A percentile compares a stretch with the other conserved stretches of the same genome.
These are phyloP conservation scores for Drosophila merina DNA, from an alignment of 2,888 invertebrate species.

Conservation along the genomic window DNA sequence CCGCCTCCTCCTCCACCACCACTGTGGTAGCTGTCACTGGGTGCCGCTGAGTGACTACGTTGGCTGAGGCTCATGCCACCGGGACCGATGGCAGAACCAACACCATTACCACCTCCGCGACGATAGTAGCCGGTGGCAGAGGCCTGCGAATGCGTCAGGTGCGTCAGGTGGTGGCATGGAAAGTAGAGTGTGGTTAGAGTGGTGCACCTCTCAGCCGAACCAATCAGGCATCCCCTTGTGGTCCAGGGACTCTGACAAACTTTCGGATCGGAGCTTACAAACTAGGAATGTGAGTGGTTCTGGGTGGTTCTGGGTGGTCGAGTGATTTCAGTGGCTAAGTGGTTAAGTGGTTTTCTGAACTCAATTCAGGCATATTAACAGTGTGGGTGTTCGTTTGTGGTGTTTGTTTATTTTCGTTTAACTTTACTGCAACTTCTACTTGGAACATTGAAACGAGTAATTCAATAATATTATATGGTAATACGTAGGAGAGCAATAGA, in stretches of 20 bases:
- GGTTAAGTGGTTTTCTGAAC: slow-evolving; percentile 8
- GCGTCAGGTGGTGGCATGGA: slow-evolving; percentile 31
- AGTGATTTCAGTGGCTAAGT: slow-evolving; percentile 14
- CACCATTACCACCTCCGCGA: slow-evolving; percentile 82
- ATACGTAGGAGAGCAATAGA: slow-evolving; percentile 44
- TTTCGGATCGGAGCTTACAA: slow-evolving; percentile 24
- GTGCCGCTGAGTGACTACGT: slow-evolving; percentile 94
- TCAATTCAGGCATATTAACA: slow-evolving; percentile 20
- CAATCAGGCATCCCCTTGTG: slow-evolving; percentile 8
- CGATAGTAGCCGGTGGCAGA: slow-evolving; percentile 82
- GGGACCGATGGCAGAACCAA: slow-evolving; percentile 81
- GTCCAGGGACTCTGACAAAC: slow-evolving; percentile 25
- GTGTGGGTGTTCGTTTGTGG: slow-evolving; percentile 23
- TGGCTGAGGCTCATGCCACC: slow-evolving; percentile 85
- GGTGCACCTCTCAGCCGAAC: slow-evolving; percentile 16
- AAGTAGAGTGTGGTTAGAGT: slow-evolving; percentile 38
- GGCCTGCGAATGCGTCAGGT: slow-evolving; percentile 52
- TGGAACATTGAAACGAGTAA: slow-evolving; percentile 56
- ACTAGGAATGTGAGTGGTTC: slow-evolving; percentile 33
- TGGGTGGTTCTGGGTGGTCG: slow-evolving; percentile 15
- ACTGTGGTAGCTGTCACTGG: slow-evolving; percentile 84
- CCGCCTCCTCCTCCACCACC: slow-evolving; percentile 55
- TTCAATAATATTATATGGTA: slow-evolving; percentile 39
- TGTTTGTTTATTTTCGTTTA: slow-evolving; percentile 40
- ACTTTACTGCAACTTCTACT: slow-evolving; percentile 73